These are phyloP conservation scores for Nothoprocta perdicaria DNA, from an alignment of 2,113 vertebrate species.

Conservation along the genomic window DNA sequence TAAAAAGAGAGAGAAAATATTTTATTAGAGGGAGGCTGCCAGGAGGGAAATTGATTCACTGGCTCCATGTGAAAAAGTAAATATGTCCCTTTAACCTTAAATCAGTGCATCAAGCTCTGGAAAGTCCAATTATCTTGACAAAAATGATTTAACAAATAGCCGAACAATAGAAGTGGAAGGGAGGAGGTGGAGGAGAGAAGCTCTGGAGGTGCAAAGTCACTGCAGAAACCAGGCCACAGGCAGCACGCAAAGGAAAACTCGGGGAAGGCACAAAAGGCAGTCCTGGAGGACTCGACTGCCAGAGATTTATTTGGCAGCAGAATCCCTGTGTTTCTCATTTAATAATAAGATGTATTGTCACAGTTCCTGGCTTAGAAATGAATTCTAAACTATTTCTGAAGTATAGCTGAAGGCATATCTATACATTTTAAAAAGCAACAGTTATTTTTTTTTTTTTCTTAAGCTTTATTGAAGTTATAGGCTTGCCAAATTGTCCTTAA, in stretches of 20 bases:
- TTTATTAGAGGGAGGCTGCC: slow-evolving; percentile 52
- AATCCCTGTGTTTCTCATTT: not conserved
- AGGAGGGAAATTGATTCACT: slow-evolving; percentile 59
- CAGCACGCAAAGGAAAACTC: not conserved
- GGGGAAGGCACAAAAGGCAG: not conserved
- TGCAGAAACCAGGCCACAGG: not conserved
- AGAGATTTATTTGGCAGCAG: slow-evolving; percentile 39
- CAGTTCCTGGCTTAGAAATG: slow-evolving; percentile 9
- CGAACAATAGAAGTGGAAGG: not conserved
- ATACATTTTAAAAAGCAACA: slow-evolving; percentile 29
- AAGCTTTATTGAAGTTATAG: slow-evolving; percentile 20
- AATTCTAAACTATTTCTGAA: slow-evolving; percentile 17
- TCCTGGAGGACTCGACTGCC: not conserved
- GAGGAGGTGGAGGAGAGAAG: not conserved
- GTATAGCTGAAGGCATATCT: slow-evolving; percentile 26
- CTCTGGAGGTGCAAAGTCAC: not conserved
- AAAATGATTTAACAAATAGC: slow-evolving; percentile 59
- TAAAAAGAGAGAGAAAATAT: slow-evolving; percentile 52
- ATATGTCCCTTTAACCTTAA: slow-evolving; percentile 59
- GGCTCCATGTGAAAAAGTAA: slow-evolving; percentile 63
- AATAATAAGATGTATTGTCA: slow-evolving; percentile 28
- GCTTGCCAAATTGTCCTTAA: not conserved
- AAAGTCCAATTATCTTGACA: slow-evolving; percentile 67
- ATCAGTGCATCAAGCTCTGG: slow-evolving; percentile 35
- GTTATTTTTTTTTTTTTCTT: slow-evolving; percentile 15